Evolutionary conservation across 2,888 invertebrate species (phyloP), one percentile per base, ranked within the genome.

Genomic region (Zygogramma bicolorata): DNA sequence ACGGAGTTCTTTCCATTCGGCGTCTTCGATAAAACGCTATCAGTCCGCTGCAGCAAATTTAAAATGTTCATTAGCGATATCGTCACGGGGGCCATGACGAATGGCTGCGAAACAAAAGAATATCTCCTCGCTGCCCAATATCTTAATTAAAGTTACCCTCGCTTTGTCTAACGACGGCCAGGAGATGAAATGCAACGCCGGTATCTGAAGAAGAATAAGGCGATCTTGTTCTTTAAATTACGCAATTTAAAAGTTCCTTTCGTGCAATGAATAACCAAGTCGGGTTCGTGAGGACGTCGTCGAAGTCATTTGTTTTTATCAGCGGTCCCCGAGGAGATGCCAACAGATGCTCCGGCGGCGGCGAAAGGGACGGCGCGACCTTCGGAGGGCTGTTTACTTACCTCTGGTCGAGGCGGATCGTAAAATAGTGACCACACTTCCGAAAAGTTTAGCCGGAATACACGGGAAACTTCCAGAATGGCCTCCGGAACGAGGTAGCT

Each of bases 71-170:
- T 86, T 86, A 86, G 81, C 85, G 85, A 85, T 86, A 85, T 82
- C 84, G 81, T 79, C 79, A 80, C 79, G 79, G 77, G 81, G 81
- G 81, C 80, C 84, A 83, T 86, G 86, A 86, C 85, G 85, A 83
- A 86, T 86, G 83, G 85, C 83, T 80, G 80, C 83, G 85, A 87
- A 86, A 87, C 86, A 87, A 87, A 87, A 86, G 87, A 86, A 86
- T 86, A 85, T 84, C 85, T 85, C 84, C 78, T 80, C 75, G 82
- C 84, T 85, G 86, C 83, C 86, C 86, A 86, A 87, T 87, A 88
- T 88, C 87, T 88, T 88, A 88, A 88, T 88, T 88, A 88, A 88
- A 88, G 82, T 87, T 85, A 86, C 87, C 87, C 87, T 77, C 80
- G 81, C 82, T 82, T 82, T 83, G 80, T 81, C 79, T 82, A 80